These are phyloP conservation scores for Pogonocherus hispidulus DNA, from an alignment of 2,888 invertebrate species.

Conservation along the genomic window DNA sequence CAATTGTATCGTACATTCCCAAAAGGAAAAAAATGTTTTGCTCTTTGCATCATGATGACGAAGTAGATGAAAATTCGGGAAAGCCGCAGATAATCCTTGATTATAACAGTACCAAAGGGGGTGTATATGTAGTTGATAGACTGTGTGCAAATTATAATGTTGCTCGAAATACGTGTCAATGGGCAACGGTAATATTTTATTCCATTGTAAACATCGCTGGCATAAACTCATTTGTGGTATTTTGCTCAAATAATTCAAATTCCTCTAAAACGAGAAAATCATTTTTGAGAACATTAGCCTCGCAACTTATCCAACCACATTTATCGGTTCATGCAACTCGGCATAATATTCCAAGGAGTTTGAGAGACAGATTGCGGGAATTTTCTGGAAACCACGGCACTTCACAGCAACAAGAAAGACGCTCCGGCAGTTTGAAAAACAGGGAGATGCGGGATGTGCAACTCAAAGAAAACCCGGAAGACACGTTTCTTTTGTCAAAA, in stretches of 20 bases:
- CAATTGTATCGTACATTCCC: background rate
- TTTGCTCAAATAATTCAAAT: slow-evolving; percentile 11
- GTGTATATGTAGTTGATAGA: slow-evolving; percentile 19
- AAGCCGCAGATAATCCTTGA: slow-evolving; percentile 11
- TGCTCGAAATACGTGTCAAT: slow-evolving; percentile 12
- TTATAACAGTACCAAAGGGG: slow-evolving; percentile 16
- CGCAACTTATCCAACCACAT: slow-evolving; percentile 32
- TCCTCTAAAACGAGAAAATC: slow-evolving; percentile 17
- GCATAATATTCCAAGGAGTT: slow-evolving; percentile 25
- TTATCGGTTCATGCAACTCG: slow-evolving; percentile 24
- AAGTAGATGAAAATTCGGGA: slow-evolving; percentile 1
- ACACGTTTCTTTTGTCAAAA: slow-evolving; percentile 33
- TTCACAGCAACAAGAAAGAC: slow-evolving; percentile 11
- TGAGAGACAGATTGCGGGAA: slow-evolving; percentile 30
- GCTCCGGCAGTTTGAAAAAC: slow-evolving; percentile 24
- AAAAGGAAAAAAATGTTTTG: background rate
- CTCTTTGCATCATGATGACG: slow-evolving; percentile 2
- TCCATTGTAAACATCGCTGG: background rate
- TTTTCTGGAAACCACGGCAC: slow-evolving; percentile 24
- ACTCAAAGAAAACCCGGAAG: slow-evolving; percentile 26
- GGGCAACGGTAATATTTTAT: slow-evolving; percentile 20
- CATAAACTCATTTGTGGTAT: slow-evolving; percentile 7
- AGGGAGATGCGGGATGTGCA: slow-evolving; percentile 32
- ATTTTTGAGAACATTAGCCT: slow-evolving; percentile 28
- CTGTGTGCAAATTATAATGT: slow-evolving; percentile 5